phyloP scores from a whole-genome alignment of 1,140 invertebrate genomes.

The Theocolax elegans region DNA sequence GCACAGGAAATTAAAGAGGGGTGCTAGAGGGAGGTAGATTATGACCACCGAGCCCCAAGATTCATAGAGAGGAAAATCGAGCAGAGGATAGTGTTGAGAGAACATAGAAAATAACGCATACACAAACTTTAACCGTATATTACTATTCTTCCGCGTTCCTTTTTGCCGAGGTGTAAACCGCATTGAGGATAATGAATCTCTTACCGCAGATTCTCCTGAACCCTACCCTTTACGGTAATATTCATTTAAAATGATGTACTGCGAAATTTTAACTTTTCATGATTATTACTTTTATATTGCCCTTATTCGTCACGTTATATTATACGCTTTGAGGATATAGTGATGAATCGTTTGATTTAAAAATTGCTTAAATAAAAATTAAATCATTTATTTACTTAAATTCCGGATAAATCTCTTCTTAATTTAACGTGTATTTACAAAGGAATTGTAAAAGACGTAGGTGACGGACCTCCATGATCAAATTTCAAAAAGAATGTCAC shows the following conservation, averaged over 20 bases:
- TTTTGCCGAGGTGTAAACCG: not conserved
- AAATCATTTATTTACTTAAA: no score
- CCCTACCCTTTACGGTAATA: not conserved
- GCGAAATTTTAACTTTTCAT: constrained; percentile 4
- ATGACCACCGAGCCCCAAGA: constrained; percentile 29
- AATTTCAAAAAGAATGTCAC: no score
- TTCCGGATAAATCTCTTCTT: no score
- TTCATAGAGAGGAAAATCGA: constrained; percentile 39
- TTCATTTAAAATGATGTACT: constrained; percentile 17
- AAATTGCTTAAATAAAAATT: no score
- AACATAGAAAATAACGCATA: constrained; percentile 25
- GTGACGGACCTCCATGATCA: no score
- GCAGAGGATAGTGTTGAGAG: constrained; percentile 7
- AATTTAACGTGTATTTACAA: no score
- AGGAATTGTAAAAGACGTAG: no score
- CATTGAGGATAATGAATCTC: not conserved
- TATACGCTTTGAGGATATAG: not conserved
- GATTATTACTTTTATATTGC: not conserved
- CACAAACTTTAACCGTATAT: constrained; percentile 38
- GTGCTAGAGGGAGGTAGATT: constrained; percentile 12
- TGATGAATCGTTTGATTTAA: not conserved
- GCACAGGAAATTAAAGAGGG: constrained; percentile 39
- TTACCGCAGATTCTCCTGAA: no score
- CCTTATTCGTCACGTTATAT: not conserved
- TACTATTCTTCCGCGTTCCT: not conserved